Percentiles rank a stretch among this genome's conserved stretches.
Conservation (phyloP, 2,113 vertebrate species). For the Boulengeromyrus knoepffleri region DNA sequence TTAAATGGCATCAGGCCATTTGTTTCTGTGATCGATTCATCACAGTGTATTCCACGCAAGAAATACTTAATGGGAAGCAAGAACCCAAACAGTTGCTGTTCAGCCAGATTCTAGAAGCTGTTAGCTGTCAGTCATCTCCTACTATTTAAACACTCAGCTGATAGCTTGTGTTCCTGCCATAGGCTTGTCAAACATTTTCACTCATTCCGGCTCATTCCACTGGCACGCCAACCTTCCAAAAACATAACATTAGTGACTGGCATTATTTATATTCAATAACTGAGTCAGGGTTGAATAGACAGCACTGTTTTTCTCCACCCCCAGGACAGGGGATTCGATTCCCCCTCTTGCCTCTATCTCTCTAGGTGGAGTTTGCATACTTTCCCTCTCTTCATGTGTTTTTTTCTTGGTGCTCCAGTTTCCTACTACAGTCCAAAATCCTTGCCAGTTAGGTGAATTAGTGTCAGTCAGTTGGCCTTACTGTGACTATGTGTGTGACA, state of each 20-base stretch:
- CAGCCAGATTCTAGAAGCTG: not conserved
- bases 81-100: not conserved
- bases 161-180: not conserved
- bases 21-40: not conserved
- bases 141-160: not conserved
- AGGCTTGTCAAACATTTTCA: not conserved
- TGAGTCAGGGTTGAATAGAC: not conserved
- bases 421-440: not conserved
- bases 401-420: not conserved
- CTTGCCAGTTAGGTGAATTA: not conserved
- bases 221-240: not conserved
- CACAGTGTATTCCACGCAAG: not conserved
- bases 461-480: not conserved
- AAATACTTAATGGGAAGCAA: not conserved
- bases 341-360: not conserved
- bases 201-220: not conserved
- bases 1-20: not conserved
- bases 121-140: not conserved
- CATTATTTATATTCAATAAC: not conserved
- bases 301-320: not conserved
- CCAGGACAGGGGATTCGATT: not conserved
- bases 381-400: not conserved
- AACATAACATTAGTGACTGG: not conserved
- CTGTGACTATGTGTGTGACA: not conserved
- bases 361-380: not conserved